A percentile compares a stretch with the other conserved stretches of the same genome.
Evolutionary conservation across 2,888 invertebrate genomes (phyloP).

Genomic region (Lysandra bellargus): DNA sequence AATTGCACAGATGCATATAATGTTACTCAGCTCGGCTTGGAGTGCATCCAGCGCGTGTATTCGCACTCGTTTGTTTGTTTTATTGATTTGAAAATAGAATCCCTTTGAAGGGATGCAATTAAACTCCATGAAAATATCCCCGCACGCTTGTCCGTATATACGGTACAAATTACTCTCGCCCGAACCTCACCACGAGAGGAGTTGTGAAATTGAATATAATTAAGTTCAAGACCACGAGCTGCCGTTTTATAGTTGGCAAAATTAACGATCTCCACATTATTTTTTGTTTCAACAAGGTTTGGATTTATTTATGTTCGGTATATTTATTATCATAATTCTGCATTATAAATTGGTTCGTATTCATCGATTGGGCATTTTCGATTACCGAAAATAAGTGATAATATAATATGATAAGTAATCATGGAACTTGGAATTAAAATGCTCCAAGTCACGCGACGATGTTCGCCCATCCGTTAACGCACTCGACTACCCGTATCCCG

Average conservation of each 20-base stretch:
- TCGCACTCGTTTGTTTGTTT: slow-evolving; percentile 39
- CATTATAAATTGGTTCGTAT: slow-evolving; percentile 21
- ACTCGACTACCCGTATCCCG: not conserved
- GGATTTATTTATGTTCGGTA: slow-evolving; percentile 4
- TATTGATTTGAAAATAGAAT: slow-evolving; percentile 40
- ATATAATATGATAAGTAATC: slow-evolving; percentile 30
- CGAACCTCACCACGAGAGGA: slow-evolving; percentile 38
- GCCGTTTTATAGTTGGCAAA: slow-evolving; percentile 55
- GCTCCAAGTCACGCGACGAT: not conserved
- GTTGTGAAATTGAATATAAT: slow-evolving; percentile 71
- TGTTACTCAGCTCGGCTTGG: slow-evolving; percentile 41
- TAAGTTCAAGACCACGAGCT: slow-evolving; percentile 63
- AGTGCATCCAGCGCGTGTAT: slow-evolving; percentile 40
- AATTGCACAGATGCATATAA: slow-evolving; percentile 44
- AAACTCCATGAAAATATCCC: slow-evolving; percentile 38
- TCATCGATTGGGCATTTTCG: slow-evolving; percentile 44
- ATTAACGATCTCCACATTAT: not conserved
- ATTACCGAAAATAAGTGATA: slow-evolving; percentile 40
- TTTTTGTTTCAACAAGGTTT: slow-evolving; percentile 5
- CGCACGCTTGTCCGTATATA: slow-evolving; percentile 22
- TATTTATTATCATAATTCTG: not conserved
- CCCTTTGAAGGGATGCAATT: slow-evolving; percentile 39
- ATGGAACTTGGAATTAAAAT: not conserved
- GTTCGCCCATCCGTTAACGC: not conserved
- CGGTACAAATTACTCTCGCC: slow-evolving; percentile 29